phyloP scores from a whole-genome alignment of 2,113 vertebrate species.

The Sciurus niger region DNA sequence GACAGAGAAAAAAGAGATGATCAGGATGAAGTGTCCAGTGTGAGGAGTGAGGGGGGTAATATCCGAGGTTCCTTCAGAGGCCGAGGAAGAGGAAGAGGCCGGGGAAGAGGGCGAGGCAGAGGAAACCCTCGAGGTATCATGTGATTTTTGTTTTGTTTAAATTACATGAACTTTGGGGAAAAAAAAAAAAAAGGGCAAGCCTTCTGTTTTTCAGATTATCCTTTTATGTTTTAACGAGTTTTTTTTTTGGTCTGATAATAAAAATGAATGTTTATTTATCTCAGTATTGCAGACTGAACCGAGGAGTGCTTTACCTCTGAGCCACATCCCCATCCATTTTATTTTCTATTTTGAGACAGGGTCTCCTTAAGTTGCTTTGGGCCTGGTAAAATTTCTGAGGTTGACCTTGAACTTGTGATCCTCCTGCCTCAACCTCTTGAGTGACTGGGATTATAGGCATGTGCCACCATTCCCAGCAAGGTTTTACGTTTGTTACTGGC shows the following conservation, averaged over 20 bases:
- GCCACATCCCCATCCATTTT: no score
- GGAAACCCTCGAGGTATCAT: constrained; percentile 92
- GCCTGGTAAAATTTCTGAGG: no score
- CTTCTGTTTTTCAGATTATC: neutral
- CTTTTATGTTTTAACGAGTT: neutral
- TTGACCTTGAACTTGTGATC: no score
- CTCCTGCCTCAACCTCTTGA: no score
- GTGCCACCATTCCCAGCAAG: no score
- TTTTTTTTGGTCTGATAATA: constrained; percentile 6
- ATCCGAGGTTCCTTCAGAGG: constrained; percentile 89
- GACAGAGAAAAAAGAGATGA: constrained; percentile 92
- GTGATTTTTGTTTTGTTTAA: constrained; percentile 60
- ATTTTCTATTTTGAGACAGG: no score
- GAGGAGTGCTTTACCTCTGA: no score
- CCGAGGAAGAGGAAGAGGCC: constrained; percentile 91
- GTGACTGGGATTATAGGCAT: no score
- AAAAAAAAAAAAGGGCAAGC: neutral
- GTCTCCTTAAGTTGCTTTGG: no score
- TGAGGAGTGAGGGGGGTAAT: constrained; percentile 91
- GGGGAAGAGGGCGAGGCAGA: constrained; percentile 94
- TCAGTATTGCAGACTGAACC: no score
- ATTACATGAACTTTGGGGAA: neutral
- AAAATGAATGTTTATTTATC: constrained; percentile 14
- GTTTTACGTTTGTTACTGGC: neutral
- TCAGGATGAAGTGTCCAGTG: constrained; percentile 91